Evolutionary conservation across 2,113 vertebrate species (phyloP).

Genomic region (Sceloporus tristichus): DNA sequence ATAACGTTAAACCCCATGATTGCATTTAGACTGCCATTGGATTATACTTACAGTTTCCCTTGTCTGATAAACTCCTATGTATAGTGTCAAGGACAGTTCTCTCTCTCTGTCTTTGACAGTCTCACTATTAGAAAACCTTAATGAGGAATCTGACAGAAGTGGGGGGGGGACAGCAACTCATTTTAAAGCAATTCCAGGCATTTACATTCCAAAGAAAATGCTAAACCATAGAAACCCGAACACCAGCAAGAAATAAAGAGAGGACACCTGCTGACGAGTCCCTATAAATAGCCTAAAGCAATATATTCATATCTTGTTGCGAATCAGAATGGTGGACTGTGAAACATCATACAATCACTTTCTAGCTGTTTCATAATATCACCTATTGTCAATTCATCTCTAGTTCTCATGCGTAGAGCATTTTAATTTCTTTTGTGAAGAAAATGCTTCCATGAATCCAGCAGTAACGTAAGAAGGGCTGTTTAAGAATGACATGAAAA

Average conservation of each 20-base stretch:
- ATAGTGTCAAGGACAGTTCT: background rate
- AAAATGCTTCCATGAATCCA: background rate
- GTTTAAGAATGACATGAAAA: fast-evolving
- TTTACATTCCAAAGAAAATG: background rate
- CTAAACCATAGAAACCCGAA: background rate
- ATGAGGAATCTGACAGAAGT: background rate
- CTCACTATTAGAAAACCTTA: background rate
- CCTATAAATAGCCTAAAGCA: conserved; percentile 14
- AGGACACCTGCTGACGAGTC: conserved; percentile 15
- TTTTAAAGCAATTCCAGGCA: background rate
- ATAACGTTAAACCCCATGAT: no score
- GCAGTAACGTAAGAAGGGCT: background rate
- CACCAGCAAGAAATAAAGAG: background rate
- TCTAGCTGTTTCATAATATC: background rate
- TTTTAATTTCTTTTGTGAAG: background rate
- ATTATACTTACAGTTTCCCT: no score
- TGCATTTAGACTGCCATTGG: no score
- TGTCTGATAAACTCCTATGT: no score
- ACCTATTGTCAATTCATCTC: fast-evolving
- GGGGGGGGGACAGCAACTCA: background rate
- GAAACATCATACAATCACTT: background rate
- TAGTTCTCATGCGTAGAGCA: background rate
- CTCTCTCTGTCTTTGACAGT: background rate
- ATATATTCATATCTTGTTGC: conserved; percentile 28
- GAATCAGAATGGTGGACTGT: background rate